These are phyloP conservation scores for Spodoptera picta DNA, from an alignment of 2,888 invertebrate genomes.

Conservation along the genomic window DNA sequence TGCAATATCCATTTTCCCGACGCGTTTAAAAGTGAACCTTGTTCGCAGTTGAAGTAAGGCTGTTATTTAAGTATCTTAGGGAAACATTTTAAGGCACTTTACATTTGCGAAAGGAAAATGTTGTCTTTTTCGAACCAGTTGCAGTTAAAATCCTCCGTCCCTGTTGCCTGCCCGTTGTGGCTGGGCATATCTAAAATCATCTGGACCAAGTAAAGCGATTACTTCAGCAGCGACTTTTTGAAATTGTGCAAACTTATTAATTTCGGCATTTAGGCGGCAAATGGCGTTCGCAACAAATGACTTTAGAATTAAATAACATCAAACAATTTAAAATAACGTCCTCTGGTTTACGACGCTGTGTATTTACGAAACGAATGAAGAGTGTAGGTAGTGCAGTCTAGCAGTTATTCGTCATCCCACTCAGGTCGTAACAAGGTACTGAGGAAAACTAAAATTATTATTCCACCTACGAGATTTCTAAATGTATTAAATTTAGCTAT, in stretches of 20 bases:
- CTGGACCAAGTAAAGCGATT: conserved; percentile 86
- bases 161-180: conserved; percentile 80
- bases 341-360: conserved; percentile 20
- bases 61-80: conserved; percentile 51
- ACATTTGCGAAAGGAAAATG: conserved; percentile 73
- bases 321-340: conserved; percentile 37
- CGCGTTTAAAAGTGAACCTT: conserved; percentile 67
- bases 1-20: conserved; percentile 77
- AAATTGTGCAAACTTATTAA: conserved; percentile 83
- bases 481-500: conserved; percentile 12
- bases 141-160: conserved; percentile 85
- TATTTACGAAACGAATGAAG: conserved; percentile 29
- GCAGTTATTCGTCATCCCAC: conserved; percentile 30
- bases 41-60: conserved; percentile 55
- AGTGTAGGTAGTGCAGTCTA: conserved; percentile 27
- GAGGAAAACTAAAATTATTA: conserved; percentile 39
- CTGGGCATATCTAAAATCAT: conserved; percentile 84
- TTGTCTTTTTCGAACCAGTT: conserved; percentile 88
- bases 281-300: conserved; percentile 64
- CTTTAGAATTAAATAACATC: conserved; percentile 49
- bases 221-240: conserved; percentile 79
- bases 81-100: conserved; percentile 67
- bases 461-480: conserved; percentile 22
- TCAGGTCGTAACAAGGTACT: conserved; percentile 26
- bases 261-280: conserved; percentile 71